phyloP scores from a whole-genome alignment of 1,140 invertebrate species.

The Scylla paramamosain region DNA sequence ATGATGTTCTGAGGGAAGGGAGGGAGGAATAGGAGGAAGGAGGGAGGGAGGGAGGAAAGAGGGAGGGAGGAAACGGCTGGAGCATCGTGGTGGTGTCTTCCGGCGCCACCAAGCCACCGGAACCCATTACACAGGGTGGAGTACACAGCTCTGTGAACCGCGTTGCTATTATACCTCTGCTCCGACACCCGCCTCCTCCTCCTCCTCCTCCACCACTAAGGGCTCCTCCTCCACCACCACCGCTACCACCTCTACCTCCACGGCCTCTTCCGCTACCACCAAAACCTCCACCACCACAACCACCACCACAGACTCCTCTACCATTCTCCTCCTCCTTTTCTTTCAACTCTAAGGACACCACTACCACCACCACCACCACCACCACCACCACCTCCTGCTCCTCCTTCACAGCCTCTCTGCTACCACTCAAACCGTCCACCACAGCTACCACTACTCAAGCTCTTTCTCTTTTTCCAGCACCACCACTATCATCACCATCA shows the following conservation, averaged over 20 bases:
- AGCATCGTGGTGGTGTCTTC: slow-evolving; percentile 60
- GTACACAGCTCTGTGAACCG: slow-evolving; percentile 68
- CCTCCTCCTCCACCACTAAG: background rate
- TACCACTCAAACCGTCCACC: too few species aligned
- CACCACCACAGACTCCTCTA: background rate
- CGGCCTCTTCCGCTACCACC: background rate
- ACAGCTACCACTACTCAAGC: too few species aligned
- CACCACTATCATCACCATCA: background rate
- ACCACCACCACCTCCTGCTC: slow-evolving; percentile 28
- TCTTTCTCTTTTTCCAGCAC: background rate
- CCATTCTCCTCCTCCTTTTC: too few species aligned
- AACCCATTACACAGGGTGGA: slow-evolving; percentile 68
- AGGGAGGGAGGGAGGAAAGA: too few species aligned
- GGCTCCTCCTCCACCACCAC: background rate
- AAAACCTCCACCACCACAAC: background rate
- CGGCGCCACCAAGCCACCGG: slow-evolving; percentile 61
- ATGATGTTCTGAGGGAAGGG: slow-evolving; percentile 1
- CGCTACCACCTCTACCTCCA: background rate
- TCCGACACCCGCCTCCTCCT: slow-evolving; percentile 6
- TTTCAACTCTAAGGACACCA: background rate
- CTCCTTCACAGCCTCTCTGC: background rate
- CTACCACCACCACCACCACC: background rate
- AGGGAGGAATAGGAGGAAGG: background rate
- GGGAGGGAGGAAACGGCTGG: background rate
- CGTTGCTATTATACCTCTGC: slow-evolving; percentile 40